These are phyloP conservation scores for Melanerpes formicivorus DNA, from an alignment of 2,113 vertebrate species.

Conservation along the genomic window DNA sequence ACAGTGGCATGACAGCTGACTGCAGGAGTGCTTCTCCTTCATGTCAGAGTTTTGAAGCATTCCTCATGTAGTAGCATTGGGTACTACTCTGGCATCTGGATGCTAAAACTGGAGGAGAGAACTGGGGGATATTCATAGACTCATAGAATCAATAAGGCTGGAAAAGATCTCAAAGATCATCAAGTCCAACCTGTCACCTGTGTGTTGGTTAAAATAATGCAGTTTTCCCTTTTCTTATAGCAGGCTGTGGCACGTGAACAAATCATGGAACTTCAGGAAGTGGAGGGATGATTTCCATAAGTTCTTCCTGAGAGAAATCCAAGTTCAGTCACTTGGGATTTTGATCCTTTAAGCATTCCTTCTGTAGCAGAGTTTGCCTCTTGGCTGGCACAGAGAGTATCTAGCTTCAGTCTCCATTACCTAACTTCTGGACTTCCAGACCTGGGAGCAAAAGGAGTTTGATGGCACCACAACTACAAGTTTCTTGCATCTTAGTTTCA, in stretches of 20 bases:
- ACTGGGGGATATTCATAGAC: background rate
- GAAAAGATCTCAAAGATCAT: too few relatives aligned
- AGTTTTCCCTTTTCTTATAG: background rate
- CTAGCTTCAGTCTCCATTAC: background rate
- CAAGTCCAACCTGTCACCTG: too few relatives aligned
- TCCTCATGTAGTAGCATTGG: background rate
- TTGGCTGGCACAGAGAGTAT: background rate
- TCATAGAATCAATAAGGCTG: too few relatives aligned
- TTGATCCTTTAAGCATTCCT: background rate
- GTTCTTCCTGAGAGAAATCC: background rate
- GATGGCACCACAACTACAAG: background rate
- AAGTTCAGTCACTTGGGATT: background rate
- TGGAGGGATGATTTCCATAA: background rate
- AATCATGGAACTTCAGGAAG: slow-evolving; percentile 28
- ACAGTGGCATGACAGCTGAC: background rate
- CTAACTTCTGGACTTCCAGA: background rate
- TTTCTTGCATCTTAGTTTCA: background rate
- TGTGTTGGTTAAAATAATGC: background rate
- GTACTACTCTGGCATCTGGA: background rate
- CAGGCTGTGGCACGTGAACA: background rate
- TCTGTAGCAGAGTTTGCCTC: background rate
- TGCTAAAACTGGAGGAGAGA: background rate
- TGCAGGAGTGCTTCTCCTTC: background rate
- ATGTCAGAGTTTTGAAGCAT: background rate
- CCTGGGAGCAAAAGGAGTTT: background rate